A percentile compares a stretch with the other conserved stretches of the same genome.
phyloP scores from a whole-genome alignment of 2,113 vertebrate species.

The Lycocorax pyrrhopterus region DNA sequence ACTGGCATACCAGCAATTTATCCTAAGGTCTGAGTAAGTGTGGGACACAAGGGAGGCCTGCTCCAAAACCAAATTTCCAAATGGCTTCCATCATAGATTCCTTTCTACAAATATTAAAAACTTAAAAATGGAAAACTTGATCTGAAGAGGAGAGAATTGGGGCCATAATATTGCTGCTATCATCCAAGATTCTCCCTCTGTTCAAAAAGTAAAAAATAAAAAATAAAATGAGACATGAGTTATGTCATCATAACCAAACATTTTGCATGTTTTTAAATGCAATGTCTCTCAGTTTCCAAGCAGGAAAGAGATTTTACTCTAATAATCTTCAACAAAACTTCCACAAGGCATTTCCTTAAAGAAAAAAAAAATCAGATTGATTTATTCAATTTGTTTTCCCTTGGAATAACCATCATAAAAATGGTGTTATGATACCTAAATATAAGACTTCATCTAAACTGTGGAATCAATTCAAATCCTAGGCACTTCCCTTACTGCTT shows the following conservation, averaged over 20 bases:
- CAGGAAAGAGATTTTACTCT: neutral
- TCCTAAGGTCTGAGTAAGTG: neutral
- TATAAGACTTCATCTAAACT: neutral
- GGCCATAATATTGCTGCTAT: accelerated
- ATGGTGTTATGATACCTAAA: neutral
- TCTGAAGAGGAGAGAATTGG: neutral
- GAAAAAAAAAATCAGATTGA: neutral
- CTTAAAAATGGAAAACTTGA: neutral
- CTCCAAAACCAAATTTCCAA: neutral
- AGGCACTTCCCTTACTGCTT: neutral
- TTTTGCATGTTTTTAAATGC: neutral
- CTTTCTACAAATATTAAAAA: neutral
- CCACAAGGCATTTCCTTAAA: neutral
- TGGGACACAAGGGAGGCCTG: neutral
- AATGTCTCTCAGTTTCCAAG: neutral
- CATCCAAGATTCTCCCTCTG: neutral
- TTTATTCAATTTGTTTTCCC: neutral
- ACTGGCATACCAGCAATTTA: neutral
- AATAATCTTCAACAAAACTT: neutral
- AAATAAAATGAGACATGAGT: neutral
- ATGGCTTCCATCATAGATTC: neutral
- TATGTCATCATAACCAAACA: neutral
- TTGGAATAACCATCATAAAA: neutral
- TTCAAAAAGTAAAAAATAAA: neutral
- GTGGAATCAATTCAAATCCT: neutral